Evolutionary conservation across 2,888 invertebrate species (phyloP), one percentile per base, ranked within the genome.

Genomic region (Elaeidobius kamerunicus): DNA sequence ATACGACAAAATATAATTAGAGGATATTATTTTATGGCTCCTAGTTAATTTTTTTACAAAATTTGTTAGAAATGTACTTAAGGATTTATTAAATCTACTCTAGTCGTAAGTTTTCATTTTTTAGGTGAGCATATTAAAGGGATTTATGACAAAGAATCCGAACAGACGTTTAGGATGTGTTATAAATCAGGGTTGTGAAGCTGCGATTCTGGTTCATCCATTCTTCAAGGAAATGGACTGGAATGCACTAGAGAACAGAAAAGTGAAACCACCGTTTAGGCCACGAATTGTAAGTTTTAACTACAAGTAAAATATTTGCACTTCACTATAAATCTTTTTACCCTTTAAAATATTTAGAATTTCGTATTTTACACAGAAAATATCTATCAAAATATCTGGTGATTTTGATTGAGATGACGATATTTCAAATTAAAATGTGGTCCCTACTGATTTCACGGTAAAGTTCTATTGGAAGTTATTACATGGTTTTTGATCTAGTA

Each of bases 131-230:
- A 55, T 58, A 35, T 45, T 54, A 44, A 59, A 55, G 45, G 57
- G 87, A 32, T 99, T 99, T 77, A 96, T 99, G 91, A 98, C 96
- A 57, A 99, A 99, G 79, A 93, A 88, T 76, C 94, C 98, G 34
- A 81, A 84, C 61, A 91, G 91, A 65, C 85, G 99, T 60, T 80
- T 99, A 66, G 99, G 99, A 61, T 99, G 98, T 76, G 86, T 83
- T 12, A 77, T 76, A 15, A 75, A 79, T 7, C 84, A 86, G 61
- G 85, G 85, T 17, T 81, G 81, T 43, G 91, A 90, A 72, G 83
- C 81, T 61, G 94, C 94, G 62, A 98, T 99, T 71, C 83, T 90
- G 65, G 80, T 81, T 64, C 99, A 94, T 79, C 80, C 86, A 48
- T 94, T 95, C 81, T 91, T 99, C 81, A 85, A 85, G 69, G 93